phyloP scores from a whole-genome alignment of 2,797 vertebrate species.

The Mergus octosetaceus region DNA sequence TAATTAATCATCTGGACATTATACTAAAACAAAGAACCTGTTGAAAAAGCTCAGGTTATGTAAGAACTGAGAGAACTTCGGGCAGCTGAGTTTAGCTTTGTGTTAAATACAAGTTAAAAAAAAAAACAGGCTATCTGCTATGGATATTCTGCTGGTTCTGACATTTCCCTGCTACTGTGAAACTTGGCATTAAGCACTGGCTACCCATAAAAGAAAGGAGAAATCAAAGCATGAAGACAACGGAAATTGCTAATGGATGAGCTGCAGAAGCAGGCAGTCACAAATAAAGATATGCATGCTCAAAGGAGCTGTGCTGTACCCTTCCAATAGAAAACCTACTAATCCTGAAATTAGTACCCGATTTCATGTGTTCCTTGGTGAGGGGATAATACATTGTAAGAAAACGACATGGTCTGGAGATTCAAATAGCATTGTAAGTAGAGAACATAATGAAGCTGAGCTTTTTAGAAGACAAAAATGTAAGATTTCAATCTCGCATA shows the following conservation, averaged over 20 bases:
- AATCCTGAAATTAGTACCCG: background rate
- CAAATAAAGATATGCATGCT: rapidly evolving
- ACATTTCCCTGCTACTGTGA: background rate
- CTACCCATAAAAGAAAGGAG: background rate
- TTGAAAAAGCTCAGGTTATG: background rate
- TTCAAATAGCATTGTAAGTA: rapidly evolving
- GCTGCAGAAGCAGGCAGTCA: rapidly evolving
- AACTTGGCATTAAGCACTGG: background rate
- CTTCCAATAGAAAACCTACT: background rate
- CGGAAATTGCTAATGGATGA: rapidly evolving
- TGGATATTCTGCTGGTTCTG: rapidly evolving
- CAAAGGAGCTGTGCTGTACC: background rate
- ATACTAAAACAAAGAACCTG: background rate
- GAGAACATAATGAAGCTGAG: background rate
- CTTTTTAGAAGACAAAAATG: background rate
- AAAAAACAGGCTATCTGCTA: background rate
- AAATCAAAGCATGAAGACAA: background rate
- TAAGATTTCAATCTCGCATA: background rate
- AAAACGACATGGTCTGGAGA: background rate
- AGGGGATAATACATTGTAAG: background rate
- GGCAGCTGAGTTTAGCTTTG: background rate
- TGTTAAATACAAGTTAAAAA: background rate
- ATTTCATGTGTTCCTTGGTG: background rate
- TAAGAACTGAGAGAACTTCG: background rate
- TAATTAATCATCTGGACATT: background rate